Base-by-base conservation (phyloP, 2,888 invertebrate genomes). In the Beris chalybata region DNA sequence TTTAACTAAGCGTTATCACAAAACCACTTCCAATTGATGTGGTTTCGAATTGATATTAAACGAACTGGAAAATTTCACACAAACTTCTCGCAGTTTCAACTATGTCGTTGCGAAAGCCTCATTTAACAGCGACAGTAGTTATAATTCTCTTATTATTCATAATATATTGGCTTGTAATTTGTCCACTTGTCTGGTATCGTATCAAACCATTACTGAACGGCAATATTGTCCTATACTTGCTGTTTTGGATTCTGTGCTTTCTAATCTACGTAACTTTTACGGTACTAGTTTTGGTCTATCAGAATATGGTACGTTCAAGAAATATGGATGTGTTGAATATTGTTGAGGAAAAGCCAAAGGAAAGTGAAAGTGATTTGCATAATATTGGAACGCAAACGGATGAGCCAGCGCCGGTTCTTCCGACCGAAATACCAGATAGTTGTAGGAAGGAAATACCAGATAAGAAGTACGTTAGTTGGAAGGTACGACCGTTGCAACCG, bases 101-200 rank as follows among this genome's bases (percentile, higher is more conserved):
- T 61, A 61, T 61, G 61, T 52, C 61, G 61, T 43, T 61, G 38
- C 11, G 32, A 38, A 43, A 29, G 38, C 13, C 38, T 32, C 61
- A 50, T 22, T 38, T 38, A 11, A 50, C 50, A 11, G 32, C 52
- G 15, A 7, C 12, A 15, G 22, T 43, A 38, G 48, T 65, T 22
- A 57, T 58, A 38, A 12, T 64, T 30, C 65, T 61, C 47, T 67
- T 5, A 65, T 73, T 71, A 70, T 79, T 75, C 13, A 74, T 79
- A 22, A 52, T 76, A 31, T 79, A 77, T 67, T 81, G 81, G 81
- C 72, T 82, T 12, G 69, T 81, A 44, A 32, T 76, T 9, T 74
- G 76, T 55, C 80, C 80, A 1, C 64, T 79, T 30, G 59, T 76
- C n/a, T 79, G 74, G 64, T 65, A 53, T 22, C 58, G 54, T 13